A percentile compares a stretch with the other conserved stretches of the same genome.
These are phyloP conservation scores for Dendrocincla tyrannina DNA, from an alignment of 2,797 vertebrate genomes.

Conservation along the genomic window DNA sequence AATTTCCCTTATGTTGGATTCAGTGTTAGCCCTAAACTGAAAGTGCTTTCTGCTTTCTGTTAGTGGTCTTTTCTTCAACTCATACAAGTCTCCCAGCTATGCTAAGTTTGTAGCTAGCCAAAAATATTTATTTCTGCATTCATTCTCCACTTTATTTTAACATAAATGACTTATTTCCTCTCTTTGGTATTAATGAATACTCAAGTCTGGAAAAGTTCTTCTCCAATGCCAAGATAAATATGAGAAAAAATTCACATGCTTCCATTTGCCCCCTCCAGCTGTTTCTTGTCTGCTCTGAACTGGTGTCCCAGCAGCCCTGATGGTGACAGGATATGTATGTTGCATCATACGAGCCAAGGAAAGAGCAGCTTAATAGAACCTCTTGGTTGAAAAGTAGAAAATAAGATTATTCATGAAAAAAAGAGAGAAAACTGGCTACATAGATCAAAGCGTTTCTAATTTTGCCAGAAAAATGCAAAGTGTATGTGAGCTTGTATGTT, in stretches of 20 bases:
- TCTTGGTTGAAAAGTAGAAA: background rate
- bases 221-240: conserved; percentile 49
- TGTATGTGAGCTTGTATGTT: background rate
- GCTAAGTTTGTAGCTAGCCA: background rate
- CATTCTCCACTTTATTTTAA: background rate
- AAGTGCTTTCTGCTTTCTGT: background rate
- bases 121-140: background rate
- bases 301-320: background rate
- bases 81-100: background rate
- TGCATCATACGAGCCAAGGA: accelerated
- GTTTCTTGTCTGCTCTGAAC: conserved; percentile 15
- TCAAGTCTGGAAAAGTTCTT: conserved; percentile 25
- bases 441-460: background rate
- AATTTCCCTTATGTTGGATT: background rate
- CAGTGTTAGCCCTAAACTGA: conserved; percentile 22
- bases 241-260: background rate
- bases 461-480: background rate
- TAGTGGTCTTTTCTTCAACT: background rate
- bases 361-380: background rate
- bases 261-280: conserved; percentile 10
- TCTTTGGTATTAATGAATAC: conserved; percentile 14
- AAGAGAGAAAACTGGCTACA: background rate
- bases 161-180: conserved; percentile 13
- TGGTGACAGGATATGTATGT: background rate
- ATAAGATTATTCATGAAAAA: background rate